Evolutionary conservation across 1,140 invertebrate species (phyloP).

Genomic region (Drosophila paulistorum): DNA sequence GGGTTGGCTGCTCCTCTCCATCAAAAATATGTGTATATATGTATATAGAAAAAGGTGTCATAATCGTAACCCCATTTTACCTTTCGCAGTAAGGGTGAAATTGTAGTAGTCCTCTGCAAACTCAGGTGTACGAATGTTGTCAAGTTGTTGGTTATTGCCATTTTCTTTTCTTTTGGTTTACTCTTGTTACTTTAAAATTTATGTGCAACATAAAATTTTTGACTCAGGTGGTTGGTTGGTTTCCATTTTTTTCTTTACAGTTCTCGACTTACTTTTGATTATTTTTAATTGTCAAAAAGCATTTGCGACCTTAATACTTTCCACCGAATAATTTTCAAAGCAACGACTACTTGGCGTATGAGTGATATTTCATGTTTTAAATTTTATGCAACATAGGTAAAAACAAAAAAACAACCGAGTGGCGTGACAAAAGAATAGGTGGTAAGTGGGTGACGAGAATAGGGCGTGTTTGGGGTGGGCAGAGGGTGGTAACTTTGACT

Average conservation of each 20-base stretch:
- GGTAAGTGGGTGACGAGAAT: neutral
- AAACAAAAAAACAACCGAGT: neutral
- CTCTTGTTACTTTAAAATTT: constrained; percentile 43
- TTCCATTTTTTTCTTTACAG: neutral
- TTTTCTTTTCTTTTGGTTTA: constrained; percentile 21
- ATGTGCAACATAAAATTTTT: constrained; percentile 70
- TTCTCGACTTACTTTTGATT: constrained; percentile 30
- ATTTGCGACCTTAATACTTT: constrained; percentile 35
- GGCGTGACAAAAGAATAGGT: constrained; percentile 9
- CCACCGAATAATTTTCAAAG: constrained; percentile 1
- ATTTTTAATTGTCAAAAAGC: constrained; percentile 63
- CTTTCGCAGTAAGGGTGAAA: constrained; percentile 16
- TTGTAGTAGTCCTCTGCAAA: constrained; percentile 30
- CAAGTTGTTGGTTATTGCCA: constrained; percentile 26
- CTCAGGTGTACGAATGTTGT: constrained; percentile 8
- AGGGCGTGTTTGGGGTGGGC: no score
- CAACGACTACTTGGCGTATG: constrained; percentile 53
- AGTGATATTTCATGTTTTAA: constrained; percentile 73
- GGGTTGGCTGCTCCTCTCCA: constrained; percentile 29
- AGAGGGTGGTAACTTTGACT: neutral
- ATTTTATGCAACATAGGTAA: constrained; percentile 43
- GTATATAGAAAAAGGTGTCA: neutral
- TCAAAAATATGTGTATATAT: neutral
- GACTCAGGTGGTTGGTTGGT: constrained; percentile 69
- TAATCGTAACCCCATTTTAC: constrained; percentile 2